Conservation (phyloP, 2,797 vertebrate genomes). For the Hydrocynus forskahlii region DNA sequence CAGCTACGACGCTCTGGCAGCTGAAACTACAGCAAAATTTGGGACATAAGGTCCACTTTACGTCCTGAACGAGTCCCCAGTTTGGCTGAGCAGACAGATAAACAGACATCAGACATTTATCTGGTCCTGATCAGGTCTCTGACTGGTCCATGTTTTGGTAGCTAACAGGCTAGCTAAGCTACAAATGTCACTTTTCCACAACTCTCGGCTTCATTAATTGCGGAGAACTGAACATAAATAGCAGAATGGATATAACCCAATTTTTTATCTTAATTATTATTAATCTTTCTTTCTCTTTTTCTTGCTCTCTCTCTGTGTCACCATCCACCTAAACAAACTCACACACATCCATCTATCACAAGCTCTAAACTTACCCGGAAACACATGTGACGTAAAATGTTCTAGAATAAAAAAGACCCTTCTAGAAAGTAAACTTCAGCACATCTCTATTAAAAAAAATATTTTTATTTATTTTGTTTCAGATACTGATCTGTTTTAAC, state of each 20-base stretch:
- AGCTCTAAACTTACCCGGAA: constrained; percentile 50
- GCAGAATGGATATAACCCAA: background rate
- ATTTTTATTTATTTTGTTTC: background rate
- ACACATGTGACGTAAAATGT: constrained; percentile 40
- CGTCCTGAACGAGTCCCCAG: background rate
- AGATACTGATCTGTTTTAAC: background rate
- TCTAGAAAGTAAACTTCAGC: background rate
- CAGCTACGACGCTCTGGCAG: background rate
- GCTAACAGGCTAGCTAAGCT: background rate
- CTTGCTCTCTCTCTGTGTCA: background rate
- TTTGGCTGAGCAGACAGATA: too few relatives aligned
- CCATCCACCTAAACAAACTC: background rate
- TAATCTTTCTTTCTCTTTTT: background rate
- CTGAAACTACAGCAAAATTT: background rate
- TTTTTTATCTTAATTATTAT: background rate
- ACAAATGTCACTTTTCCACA: background rate
- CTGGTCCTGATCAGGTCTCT: background rate
- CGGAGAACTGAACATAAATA: background rate
- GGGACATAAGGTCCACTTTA: background rate
- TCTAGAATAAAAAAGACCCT: constrained; percentile 33
- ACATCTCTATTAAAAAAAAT: too few relatives aligned
- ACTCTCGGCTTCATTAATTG: background rate
- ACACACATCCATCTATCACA: background rate
- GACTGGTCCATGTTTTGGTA: background rate
- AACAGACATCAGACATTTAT: background rate